These are phyloP conservation scores for Monoplex corrugatus DNA, from an alignment of 2,888 invertebrate genomes.

Conservation along the genomic window DNA sequence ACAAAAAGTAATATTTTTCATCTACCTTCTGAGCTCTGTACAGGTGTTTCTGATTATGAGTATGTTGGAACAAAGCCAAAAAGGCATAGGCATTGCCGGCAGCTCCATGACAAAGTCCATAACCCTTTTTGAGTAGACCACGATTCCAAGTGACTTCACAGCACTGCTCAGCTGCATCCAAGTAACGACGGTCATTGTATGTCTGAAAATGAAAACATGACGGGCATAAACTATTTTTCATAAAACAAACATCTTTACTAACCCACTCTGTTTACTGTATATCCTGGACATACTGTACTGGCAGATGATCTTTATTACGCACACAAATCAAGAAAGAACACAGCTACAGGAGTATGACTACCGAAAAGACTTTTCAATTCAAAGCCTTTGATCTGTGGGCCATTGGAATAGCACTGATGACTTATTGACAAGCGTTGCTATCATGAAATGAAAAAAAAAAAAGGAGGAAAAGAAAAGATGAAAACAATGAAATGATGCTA, in stretches of 20 bases:
- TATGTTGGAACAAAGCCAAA: conserved; percentile 89
- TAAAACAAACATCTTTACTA: background rate
- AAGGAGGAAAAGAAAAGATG: too few relatives aligned
- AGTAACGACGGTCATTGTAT: conserved; percentile 87
- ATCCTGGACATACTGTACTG: too few relatives aligned
- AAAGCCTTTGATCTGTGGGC: too few relatives aligned
- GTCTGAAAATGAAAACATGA: conserved; percentile 82
- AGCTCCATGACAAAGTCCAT: conserved; percentile 93
- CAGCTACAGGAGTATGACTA: too few relatives aligned
- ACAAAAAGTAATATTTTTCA: too few relatives aligned
- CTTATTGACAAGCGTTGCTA: too few relatives aligned
- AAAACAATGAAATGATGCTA: too few relatives aligned
- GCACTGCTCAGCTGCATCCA: conserved; percentile 87
- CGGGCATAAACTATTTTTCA: background rate
- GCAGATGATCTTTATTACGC: too few relatives aligned
- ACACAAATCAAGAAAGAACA: too few relatives aligned
- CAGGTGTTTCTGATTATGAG: conserved; percentile 88
- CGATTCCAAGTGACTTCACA: conserved; percentile 91
- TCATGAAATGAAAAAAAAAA: too few relatives aligned
- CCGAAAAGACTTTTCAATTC: too few relatives aligned
- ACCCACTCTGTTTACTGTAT: background rate
- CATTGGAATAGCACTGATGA: too few relatives aligned
- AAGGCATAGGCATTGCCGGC: conserved; percentile 94
- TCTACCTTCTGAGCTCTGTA: conserved; percentile 87
- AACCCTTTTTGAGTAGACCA: conserved; percentile 91